Percentiles rank a stretch among this genome's conserved stretches.
Conservation (phyloP, 1,140 invertebrate species). For the Neodiprion lecontei region DNA sequence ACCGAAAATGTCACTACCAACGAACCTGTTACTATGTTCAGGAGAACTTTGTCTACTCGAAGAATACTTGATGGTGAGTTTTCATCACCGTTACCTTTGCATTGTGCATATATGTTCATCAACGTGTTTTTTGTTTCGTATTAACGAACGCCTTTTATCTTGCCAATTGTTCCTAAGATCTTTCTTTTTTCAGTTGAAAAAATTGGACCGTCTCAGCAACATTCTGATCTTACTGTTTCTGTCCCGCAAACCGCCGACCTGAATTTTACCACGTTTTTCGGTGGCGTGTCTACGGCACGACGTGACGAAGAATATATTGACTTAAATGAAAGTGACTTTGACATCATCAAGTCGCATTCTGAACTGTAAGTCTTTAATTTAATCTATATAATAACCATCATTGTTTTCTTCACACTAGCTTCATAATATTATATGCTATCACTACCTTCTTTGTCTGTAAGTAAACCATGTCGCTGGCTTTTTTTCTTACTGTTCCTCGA, state of each 20-base stretch:
- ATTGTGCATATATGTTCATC: too few species aligned
- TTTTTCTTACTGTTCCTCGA: not conserved
- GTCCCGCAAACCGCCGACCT: conserved; percentile 74
- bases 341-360: conserved; percentile 57
- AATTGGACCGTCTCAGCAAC: conserved; percentile 31
- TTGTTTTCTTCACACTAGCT: too few species aligned
- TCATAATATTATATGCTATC: too few species aligned
- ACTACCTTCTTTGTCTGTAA: too few species aligned
- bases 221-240: conserved; percentile 60
- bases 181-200: conserved; percentile 36
- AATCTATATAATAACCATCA: too few species aligned
- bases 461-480: too few species aligned
- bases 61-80: conserved; percentile 27
- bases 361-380: conserved; percentile 48
- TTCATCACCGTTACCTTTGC: too few species aligned
- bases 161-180: conserved; percentile 7
- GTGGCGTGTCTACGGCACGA: conserved; percentile 52
- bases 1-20: conserved; percentile 40
- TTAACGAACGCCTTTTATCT: not conserved
- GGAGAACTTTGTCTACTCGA: conserved; percentile 37
- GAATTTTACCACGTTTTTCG: conserved; percentile 73
- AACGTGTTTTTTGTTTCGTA: not conserved
- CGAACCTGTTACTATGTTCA: conserved; percentile 29
- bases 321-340: conserved; percentile 63
- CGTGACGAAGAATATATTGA: conserved; percentile 52